Evolutionary conservation across 2,888 invertebrate genomes (phyloP).

Genomic region (Apomyelois bistriatella): DNA sequence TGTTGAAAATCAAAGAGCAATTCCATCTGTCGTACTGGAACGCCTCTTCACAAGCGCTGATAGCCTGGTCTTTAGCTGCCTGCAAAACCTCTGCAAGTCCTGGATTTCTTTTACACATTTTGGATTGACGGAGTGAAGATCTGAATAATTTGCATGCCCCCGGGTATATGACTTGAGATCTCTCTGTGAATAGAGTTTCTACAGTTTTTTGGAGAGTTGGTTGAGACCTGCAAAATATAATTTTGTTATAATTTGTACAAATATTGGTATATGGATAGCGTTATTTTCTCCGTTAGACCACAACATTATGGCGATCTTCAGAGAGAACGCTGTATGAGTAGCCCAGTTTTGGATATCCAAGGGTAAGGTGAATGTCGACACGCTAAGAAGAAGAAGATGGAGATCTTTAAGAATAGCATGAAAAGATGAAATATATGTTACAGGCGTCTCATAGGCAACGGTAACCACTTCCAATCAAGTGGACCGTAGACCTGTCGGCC

Average conservation of each 20-base stretch:
- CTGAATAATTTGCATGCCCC: conserved; percentile 80
- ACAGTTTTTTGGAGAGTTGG: conserved; percentile 64
- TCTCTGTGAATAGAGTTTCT: conserved; percentile 56
- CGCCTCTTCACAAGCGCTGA: conserved; percentile 81
- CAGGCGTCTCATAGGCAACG: too few relatives aligned
- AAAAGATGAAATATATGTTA: too few relatives aligned
- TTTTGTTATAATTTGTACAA: neutral
- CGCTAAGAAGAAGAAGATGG: too few relatives aligned
- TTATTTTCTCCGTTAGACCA: too few relatives aligned
- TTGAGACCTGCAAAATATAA: conserved; percentile 48
- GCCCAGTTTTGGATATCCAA: too few relatives aligned
- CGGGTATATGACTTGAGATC: conserved; percentile 52
- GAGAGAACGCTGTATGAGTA: too few relatives aligned
- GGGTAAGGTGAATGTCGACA: too few relatives aligned
- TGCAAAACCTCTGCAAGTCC: conserved; percentile 75
- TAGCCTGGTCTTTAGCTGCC: conserved; percentile 80
- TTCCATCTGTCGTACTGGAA: conserved; percentile 87
- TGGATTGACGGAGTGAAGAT: conserved; percentile 80
- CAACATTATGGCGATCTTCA: too few relatives aligned
- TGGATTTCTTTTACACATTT: conserved; percentile 81
- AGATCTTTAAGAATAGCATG: too few relatives aligned
- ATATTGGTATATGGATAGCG: too few relatives aligned
- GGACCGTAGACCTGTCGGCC: too few relatives aligned
- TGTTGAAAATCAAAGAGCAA: conserved; percentile 81
- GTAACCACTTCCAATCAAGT: too few relatives aligned